Conservation (phyloP, 2,797 vertebrate genomes). For the Arrhamphus sclerolepis region DNA sequence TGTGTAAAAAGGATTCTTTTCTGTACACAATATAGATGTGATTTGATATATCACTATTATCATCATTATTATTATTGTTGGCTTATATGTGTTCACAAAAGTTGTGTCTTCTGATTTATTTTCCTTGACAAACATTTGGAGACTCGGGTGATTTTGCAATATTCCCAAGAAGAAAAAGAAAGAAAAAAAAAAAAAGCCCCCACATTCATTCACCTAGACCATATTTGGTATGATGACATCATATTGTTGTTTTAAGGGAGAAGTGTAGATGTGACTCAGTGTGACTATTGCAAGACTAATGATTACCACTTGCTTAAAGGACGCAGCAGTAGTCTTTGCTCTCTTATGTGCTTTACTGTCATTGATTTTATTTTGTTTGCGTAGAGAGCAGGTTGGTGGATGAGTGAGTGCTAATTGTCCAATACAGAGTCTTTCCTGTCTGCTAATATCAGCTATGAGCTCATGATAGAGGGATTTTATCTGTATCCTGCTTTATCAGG, state of each 20-base stretch:
- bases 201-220: not conserved
- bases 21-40: too few species aligned
- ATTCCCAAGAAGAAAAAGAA: not conserved
- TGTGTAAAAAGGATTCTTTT: conserved; percentile 3
- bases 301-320: conserved; percentile 14
- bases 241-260: conserved; percentile 6
- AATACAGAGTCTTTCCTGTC: conserved; percentile 18
- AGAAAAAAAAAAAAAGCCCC: not conserved
- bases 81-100: too few species aligned
- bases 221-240: conserved; percentile 16
- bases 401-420: not conserved
- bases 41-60: not conserved
- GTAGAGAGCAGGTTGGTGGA: not conserved
- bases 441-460: conserved; percentile 14
- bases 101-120: too few species aligned
- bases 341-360: conserved; percentile 16
- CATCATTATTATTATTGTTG: too few species aligned
- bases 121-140: too few species aligned
- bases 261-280: conserved; percentile 10
- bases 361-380: conserved; percentile 12
- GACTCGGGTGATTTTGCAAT: too few species aligned
- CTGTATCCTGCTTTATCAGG: not conserved
- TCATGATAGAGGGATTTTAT: not conserved
- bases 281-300: conserved; percentile 15
- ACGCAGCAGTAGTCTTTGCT: conserved; percentile 17